A percentile compares a stretch with the other conserved stretches of the same genome.
Conservation (phyloP, 2,888 invertebrate species). For the Gastracanthus pulcherrimus region DNA sequence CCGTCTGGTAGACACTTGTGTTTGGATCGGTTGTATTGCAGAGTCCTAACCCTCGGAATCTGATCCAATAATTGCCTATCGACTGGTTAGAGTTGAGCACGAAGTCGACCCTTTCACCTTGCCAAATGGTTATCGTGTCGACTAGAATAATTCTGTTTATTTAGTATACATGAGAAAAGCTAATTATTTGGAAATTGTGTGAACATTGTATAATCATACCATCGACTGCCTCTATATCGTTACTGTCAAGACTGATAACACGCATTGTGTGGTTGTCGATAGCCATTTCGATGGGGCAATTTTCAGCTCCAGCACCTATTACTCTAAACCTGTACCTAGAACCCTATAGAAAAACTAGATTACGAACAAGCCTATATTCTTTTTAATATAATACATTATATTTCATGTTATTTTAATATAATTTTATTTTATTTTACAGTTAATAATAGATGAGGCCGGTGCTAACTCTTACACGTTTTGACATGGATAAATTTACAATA, state of each 20-base stretch:
- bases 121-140: constrained; percentile 86
- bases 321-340: constrained; percentile 87
- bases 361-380: too few species aligned
- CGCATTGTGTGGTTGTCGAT: constrained; percentile 89
- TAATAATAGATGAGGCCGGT: too few species aligned
- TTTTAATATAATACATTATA: too few species aligned
- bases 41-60: constrained; percentile 84
- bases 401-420: too few species aligned
- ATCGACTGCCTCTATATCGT: constrained; percentile 86
- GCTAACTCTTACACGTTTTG: too few species aligned
- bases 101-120: constrained; percentile 93
- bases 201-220: too few species aligned
- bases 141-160: constrained; percentile 71
- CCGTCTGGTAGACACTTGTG: neutral
- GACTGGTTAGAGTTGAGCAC: constrained; percentile 86
- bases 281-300: constrained; percentile 91
- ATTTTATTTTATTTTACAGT: too few species aligned
- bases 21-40: neutral
- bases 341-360: too few species aligned
- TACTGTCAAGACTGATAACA: constrained; percentile 89
- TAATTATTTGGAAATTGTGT: neutral
- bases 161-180: neutral
- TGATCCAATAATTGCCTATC: constrained; percentile 87
- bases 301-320: constrained; percentile 91
- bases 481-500: too few species aligned